Evolutionary conservation across 2,888 invertebrate species (phyloP).

Genomic region (Prosopocoilus inquinatus): DNA sequence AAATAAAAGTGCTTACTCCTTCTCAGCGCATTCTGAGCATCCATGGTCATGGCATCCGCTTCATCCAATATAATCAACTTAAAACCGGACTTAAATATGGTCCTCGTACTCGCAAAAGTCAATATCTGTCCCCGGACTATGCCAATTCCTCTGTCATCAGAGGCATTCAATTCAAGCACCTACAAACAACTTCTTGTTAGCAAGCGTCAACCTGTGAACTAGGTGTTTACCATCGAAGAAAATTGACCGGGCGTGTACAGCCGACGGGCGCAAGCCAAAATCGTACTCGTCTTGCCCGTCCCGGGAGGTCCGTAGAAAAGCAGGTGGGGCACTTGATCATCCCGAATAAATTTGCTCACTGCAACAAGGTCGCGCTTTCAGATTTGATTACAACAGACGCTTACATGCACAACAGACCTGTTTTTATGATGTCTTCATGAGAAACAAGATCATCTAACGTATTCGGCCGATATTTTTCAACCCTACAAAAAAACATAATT

Average conservation of each 20-base stretch:
- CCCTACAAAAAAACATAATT: constrained; percentile 66
- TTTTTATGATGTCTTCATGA: constrained; percentile 94
- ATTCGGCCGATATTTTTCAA: constrained; percentile 96
- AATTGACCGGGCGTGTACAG: constrained; percentile 88
- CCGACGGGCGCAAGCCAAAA: constrained; percentile 91
- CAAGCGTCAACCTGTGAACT: constrained; percentile 12
- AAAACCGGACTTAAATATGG: constrained; percentile 90
- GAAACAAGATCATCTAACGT: constrained; percentile 91
- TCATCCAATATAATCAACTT: constrained; percentile 97
- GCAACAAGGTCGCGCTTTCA: constrained; percentile 39
- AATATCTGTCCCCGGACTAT: constrained; percentile 92
- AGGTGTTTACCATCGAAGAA: constrained; percentile 77
- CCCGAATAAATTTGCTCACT: constrained; percentile 85
- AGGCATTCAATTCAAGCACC: constrained; percentile 93
- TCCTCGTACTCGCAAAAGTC: constrained; percentile 94
- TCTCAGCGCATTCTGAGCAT: constrained; percentile 97
- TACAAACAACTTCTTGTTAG: constrained; percentile 42
- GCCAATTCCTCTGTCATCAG: constrained; percentile 96
- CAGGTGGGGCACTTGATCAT: constrained; percentile 92
- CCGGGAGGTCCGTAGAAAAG: constrained; percentile 98
- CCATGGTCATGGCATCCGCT: constrained; percentile 99
- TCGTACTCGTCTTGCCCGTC: constrained; percentile 97
- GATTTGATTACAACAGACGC: constrained; percentile 7
- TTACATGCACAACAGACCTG: constrained; percentile 66
- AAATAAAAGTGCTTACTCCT: constrained; percentile 69